A percentile compares a stretch with the other conserved stretches of the same genome.
Evolutionary conservation across 2,797 vertebrate genomes (phyloP).

Genomic region (Coranthus polyacanthus): DNA sequence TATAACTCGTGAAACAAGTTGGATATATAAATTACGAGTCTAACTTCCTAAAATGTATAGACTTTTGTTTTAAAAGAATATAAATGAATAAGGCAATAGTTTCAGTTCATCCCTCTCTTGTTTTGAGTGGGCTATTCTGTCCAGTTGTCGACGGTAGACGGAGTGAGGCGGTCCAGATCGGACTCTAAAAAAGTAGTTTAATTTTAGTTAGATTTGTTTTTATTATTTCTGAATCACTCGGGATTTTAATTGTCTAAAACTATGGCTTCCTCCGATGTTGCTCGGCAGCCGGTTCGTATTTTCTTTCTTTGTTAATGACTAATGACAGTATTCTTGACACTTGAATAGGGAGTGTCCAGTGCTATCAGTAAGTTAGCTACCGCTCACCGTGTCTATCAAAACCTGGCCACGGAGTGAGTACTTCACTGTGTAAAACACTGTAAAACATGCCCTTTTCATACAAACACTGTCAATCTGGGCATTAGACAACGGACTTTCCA

Average conservation of each 20-base stretch:
- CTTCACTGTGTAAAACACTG: no score
- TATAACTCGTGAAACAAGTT: accelerated
- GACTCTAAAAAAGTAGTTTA: conserved; percentile 21
- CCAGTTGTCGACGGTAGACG: conserved; percentile 62
- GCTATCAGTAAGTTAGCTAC: conserved; percentile 64
- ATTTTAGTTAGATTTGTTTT: conserved; percentile 19
- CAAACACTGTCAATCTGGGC: no score
- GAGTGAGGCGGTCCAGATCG: conserved; percentile 45
- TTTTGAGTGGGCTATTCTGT: conserved; percentile 56
- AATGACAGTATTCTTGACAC: conserved; percentile 43
- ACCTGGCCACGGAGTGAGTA: no score
- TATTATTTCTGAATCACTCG: conserved; percentile 4
- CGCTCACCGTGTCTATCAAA: conserved; percentile 21
- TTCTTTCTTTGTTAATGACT: conserved; percentile 3
- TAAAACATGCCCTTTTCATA: no score
- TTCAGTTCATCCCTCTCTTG: conserved; percentile 16
- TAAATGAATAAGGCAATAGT: not conserved
- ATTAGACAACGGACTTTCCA: not conserved
- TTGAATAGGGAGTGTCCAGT: conserved; percentile 76
- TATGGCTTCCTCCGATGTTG: conserved; percentile 85
- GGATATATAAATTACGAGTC: accelerated
- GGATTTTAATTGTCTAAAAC: conserved; percentile 4
- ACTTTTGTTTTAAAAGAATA: not conserved
- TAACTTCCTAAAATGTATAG: accelerated
- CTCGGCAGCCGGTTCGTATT: conserved; percentile 80